phyloP scores from a whole-genome alignment of 2,797 vertebrate genomes.

The Xyrichtys novacula region DNA sequence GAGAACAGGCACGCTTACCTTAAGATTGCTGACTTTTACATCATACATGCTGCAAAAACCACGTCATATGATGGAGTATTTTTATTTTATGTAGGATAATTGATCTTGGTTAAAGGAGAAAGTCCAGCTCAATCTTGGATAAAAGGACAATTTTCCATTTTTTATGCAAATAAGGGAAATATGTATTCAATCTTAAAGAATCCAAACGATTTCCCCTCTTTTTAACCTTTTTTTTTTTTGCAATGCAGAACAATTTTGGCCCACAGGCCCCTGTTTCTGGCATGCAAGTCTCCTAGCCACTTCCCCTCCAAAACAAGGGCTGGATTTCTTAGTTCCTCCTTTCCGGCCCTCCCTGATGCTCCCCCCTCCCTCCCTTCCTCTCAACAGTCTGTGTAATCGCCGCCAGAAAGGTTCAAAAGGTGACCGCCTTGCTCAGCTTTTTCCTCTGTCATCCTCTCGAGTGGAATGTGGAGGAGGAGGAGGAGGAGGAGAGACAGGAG shows the following conservation, averaged over 20 bases:
- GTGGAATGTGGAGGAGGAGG: conserved; percentile 65
- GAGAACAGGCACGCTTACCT: not conserved
- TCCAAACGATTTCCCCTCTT: not conserved
- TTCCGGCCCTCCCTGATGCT: conserved; percentile 2
- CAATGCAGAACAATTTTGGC: conserved; percentile 6
- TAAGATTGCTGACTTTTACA: not conserved
- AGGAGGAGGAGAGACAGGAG: too few species aligned
- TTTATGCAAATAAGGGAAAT: too few species aligned
- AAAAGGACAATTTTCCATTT: too few species aligned
- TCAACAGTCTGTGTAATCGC: conserved; percentile 33
- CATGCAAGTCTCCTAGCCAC: conserved; percentile 39
- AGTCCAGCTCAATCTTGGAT: too few species aligned
- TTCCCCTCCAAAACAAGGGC: conserved; percentile 33
- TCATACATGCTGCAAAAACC: not conserved
- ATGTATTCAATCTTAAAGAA: not conserved
- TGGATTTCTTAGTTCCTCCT: conserved; percentile 36
- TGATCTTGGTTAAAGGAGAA: not conserved
- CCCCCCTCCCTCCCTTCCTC: not conserved
- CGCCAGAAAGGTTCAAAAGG: conserved; percentile 63
- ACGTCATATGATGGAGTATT: not conserved
- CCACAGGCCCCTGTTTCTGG: conserved; percentile 18
- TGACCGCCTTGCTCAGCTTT: conserved; percentile 57
- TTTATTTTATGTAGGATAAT: not conserved
- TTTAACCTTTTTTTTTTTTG: not conserved
- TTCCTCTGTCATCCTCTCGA: conserved; percentile 51